phyloP scores from a whole-genome alignment of 2,888 invertebrate genomes.

The Diaphora mendica region DNA sequence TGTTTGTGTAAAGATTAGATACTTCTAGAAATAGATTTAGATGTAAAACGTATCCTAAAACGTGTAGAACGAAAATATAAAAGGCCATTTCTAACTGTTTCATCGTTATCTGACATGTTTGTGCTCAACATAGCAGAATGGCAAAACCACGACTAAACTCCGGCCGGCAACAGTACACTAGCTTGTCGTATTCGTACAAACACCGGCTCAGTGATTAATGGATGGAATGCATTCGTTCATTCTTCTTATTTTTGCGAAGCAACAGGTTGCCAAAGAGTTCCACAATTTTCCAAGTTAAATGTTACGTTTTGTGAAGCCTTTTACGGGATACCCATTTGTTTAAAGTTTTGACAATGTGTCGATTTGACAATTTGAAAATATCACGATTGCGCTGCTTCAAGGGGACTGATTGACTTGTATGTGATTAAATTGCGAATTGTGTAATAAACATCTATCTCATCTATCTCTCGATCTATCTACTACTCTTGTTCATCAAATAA shows the following conservation, averaged over 20 bases:
- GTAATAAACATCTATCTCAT: no score
- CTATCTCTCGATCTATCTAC: no score
- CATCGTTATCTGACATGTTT: not conserved
- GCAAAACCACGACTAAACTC: not conserved
- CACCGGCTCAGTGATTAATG: slow-evolving; percentile 36
- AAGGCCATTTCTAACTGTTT: not conserved
- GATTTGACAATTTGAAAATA: not conserved
- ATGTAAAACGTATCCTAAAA: not conserved
- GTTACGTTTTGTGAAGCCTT: slow-evolving; percentile 35
- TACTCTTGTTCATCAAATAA: no score
- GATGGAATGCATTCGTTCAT: slow-evolving; percentile 30
- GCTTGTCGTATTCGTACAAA: slow-evolving; percentile 35
- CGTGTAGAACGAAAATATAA: not conserved
- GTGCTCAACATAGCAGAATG: not conserved
- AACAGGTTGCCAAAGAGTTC: slow-evolving; percentile 31
- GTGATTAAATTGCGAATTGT: not conserved
- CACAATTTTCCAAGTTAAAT: slow-evolving; percentile 35
- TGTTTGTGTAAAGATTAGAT: no score
- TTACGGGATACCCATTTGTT: not conserved
- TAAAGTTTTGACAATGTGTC: not conserved
- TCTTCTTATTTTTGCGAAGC: slow-evolving; percentile 47
- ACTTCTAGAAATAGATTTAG: no score
- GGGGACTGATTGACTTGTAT: not conserved
- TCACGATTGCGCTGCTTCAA: not conserved
- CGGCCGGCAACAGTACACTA: slow-evolving; percentile 22